Conservation (phyloP, 2,888 invertebrate species). For the Tetranychus piercei region DNA sequence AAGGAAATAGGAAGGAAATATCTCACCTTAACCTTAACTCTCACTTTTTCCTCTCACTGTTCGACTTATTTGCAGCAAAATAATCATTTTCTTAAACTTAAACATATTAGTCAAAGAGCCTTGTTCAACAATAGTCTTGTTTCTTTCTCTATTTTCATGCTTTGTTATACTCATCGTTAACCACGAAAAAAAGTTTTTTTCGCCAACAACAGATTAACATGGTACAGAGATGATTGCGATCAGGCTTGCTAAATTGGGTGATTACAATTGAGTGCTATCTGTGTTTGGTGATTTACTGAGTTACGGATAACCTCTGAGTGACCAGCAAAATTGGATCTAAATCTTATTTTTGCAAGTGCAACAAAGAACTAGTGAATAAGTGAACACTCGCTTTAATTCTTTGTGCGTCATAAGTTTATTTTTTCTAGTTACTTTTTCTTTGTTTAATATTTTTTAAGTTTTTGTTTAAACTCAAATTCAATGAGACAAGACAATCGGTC, state of each 20-base stretch:
- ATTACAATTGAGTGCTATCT: background rate
- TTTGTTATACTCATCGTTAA: no score
- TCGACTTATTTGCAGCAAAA: background rate
- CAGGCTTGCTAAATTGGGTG: background rate
- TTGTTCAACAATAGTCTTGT: no score
- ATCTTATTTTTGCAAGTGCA: background rate
- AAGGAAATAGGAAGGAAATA: slow-evolving; percentile 4
- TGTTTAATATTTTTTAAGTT: background rate
- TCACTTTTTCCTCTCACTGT: background rate
- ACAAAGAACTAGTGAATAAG: no score
- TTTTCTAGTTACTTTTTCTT: background rate
- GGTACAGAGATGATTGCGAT: background rate
- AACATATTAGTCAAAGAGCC: no score
- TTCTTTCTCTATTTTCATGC: no score
- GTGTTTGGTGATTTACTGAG: no score
- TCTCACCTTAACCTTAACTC: background rate
- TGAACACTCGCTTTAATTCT: no score
- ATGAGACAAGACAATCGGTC: background rate
- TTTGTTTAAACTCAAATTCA: background rate
- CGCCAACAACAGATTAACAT: no score
- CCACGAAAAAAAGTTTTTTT: no score
- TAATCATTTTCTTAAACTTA: background rate
- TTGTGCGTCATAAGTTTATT: no score
- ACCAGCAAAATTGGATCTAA: background rate
- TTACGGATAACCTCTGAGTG: no score